These are phyloP conservation scores for Argyrosomus japonicus DNA, from an alignment of 2,113 vertebrate genomes.

Conservation along the genomic window DNA sequence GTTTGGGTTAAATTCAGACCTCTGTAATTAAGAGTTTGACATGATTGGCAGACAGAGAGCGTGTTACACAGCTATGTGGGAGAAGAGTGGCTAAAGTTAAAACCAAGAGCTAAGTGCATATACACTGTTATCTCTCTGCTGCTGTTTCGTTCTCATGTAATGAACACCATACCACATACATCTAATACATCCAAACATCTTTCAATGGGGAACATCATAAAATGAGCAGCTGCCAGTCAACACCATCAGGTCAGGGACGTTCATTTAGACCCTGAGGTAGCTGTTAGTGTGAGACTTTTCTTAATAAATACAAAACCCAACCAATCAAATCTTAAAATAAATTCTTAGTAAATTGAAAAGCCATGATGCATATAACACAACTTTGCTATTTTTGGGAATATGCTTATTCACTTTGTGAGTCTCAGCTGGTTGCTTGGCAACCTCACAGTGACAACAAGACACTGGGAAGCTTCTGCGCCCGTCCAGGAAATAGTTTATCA, in stretches of 20 bases:
- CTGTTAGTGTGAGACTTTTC: background rate
- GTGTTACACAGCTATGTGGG: slow-evolving; percentile 32
- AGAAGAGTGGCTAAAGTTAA: slow-evolving; percentile 26
- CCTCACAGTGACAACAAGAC: background rate
- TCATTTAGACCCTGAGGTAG: background rate
- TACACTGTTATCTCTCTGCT: background rate
- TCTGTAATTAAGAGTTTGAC: slow-evolving; percentile 33
- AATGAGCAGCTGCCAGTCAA: background rate
- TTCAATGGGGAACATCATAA: background rate
- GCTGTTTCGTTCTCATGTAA: background rate
- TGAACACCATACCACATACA: background rate
- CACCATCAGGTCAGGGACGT: background rate
- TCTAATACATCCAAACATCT: background rate
- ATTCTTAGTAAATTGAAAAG: background rate
- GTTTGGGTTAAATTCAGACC: slow-evolving; percentile 12
- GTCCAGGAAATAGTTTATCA: background rate
- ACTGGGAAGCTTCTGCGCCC: background rate
- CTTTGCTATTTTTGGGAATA: background rate
- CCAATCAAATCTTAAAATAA: background rate
- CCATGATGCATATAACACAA: background rate
- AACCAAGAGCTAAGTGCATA: slow-evolving; percentile 22
- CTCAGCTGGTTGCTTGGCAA: slow-evolving; percentile 1
- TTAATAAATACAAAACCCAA: background rate
- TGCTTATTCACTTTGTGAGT: background rate
- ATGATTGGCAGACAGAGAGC: slow-evolving; percentile 28